A percentile compares a stretch with the other conserved stretches of the same genome.
Evolutionary conservation across 2,888 invertebrate species (phyloP).

Genomic region (Bimastos eiseni): DNA sequence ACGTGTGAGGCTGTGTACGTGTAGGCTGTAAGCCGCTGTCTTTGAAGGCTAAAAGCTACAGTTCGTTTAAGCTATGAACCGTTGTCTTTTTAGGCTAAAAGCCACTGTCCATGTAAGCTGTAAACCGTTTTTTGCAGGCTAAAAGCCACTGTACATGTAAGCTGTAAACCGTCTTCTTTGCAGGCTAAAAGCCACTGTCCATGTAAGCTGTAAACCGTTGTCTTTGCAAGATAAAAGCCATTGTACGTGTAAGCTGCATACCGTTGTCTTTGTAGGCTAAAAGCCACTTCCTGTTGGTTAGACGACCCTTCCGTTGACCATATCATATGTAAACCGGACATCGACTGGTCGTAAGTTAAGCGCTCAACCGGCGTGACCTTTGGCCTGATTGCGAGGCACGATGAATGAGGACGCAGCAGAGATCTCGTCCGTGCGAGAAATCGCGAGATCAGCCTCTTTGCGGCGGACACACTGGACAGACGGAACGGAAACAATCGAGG

Average conservation of each 20-base stretch:
- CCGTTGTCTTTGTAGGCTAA: not conserved
- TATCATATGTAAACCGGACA: not conserved
- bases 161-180: too few relatives aligned
- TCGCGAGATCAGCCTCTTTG: conserved; percentile 1
- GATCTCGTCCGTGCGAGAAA: conserved; percentile 13
- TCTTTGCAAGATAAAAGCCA: not conserved
- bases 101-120: too few relatives aligned
- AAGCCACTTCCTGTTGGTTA: not conserved
- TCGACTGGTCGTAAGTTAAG: conserved; percentile 13
- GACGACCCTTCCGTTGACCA: not conserved
- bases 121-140: too few relatives aligned
- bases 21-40: too few relatives aligned
- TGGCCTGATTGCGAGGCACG: not conserved
- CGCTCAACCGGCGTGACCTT: not conserved
- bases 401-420: not conserved
- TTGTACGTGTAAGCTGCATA: not conserved
- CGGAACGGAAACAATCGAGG: not conserved
- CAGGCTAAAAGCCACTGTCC: not conserved
- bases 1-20: too few relatives aligned
- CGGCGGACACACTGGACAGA: not conserved
- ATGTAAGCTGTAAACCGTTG: not conserved
- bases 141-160: too few relatives aligned
- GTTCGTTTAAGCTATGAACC: too few relatives aligned
- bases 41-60: too few relatives aligned
- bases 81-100: too few relatives aligned